Evolutionary conservation across 2,113 vertebrate species (phyloP).

Genomic region (Grantiella picta): DNA sequence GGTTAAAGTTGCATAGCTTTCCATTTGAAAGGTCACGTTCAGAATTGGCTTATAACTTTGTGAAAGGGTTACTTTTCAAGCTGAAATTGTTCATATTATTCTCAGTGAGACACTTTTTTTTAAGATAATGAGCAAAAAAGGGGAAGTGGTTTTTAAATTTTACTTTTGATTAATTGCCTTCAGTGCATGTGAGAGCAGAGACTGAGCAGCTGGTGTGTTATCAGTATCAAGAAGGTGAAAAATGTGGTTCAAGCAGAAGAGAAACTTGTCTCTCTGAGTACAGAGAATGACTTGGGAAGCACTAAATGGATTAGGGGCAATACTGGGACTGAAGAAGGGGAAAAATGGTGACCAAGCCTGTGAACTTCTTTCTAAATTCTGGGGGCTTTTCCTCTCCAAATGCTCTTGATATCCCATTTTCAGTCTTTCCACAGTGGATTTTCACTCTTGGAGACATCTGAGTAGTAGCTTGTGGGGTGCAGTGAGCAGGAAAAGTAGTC

Average conservation of each 20-base stretch:
- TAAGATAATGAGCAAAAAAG: conserved; percentile 28
- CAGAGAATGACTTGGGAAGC: neutral
- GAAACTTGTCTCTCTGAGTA: neutral
- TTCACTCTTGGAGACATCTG: neutral
- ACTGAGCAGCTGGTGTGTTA: neutral
- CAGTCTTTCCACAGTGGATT: neutral
- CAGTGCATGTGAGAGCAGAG: neutral
- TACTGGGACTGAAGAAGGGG: neutral
- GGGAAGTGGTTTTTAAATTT: conserved; percentile 9
- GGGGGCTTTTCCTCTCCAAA: neutral
- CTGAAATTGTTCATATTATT: conserved; percentile 31
- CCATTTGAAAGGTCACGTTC: conserved; percentile 43
- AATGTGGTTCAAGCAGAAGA: neutral
- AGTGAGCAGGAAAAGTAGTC: neutral
- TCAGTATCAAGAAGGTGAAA: conserved; percentile 10
- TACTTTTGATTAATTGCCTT: conserved; percentile 52
- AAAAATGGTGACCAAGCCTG: neutral
- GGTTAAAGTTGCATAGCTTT: conserved; percentile 56
- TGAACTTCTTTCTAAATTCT: neutral
- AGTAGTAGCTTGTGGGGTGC: neutral
- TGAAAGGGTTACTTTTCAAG: conserved; percentile 28
- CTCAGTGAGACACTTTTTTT: conserved; percentile 14
- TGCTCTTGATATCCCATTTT: neutral
- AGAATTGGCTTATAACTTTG: conserved; percentile 35
- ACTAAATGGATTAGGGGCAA: neutral